Evolutionary conservation across 2,888 invertebrate genomes (phyloP).

Genomic region (Neoitamus cyanurus): DNA sequence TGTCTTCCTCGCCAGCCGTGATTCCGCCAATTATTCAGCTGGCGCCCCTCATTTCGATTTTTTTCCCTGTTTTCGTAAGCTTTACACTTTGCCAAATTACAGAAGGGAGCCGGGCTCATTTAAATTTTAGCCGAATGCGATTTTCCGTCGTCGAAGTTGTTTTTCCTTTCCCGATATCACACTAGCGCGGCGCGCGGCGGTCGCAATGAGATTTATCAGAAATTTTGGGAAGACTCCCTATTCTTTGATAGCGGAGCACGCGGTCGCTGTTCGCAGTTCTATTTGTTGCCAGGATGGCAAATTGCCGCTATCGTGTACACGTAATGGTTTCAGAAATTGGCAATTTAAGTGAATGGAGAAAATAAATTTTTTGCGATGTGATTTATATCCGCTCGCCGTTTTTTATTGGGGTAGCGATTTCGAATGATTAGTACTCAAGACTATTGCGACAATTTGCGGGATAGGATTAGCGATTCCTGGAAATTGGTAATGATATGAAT

Average conservation of each 20-base stretch:
- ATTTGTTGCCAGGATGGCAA: conserved; percentile 35
- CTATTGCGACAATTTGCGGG: not conserved
- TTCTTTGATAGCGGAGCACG: not conserved
- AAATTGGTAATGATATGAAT: not conserved
- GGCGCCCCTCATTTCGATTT: conserved; percentile 13
- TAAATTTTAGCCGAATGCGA: conserved; percentile 38
- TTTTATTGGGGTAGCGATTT: conserved; percentile 15
- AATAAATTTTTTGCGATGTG: conserved; percentile 49
- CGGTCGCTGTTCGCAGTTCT: conserved; percentile 33
- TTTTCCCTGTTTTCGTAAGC: conserved; percentile 21
- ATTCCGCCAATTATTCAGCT: conserved; percentile 33
- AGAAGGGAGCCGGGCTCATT: conserved; percentile 5
- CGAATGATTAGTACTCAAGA: conserved; percentile 27
- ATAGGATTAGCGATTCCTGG: not conserved
- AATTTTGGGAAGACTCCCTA: not conserved
- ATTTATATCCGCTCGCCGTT: conserved; percentile 26
- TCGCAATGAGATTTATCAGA: conserved; percentile 31
- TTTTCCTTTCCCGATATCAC: conserved; percentile 3
- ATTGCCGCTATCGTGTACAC: conserved; percentile 42
- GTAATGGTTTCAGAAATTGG: conserved; percentile 48
- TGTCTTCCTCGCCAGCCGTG: not conserved
- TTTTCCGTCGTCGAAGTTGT: conserved; percentile 20
- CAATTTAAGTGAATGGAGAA: conserved; percentile 50
- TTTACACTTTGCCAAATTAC: conserved; percentile 28
- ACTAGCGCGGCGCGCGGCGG: not conserved